Percentiles rank a stretch among this genome's conserved stretches.
These are phyloP conservation scores for Astur gentilis DNA, from an alignment of 2,113 vertebrate genomes.

Conservation along the genomic window DNA sequence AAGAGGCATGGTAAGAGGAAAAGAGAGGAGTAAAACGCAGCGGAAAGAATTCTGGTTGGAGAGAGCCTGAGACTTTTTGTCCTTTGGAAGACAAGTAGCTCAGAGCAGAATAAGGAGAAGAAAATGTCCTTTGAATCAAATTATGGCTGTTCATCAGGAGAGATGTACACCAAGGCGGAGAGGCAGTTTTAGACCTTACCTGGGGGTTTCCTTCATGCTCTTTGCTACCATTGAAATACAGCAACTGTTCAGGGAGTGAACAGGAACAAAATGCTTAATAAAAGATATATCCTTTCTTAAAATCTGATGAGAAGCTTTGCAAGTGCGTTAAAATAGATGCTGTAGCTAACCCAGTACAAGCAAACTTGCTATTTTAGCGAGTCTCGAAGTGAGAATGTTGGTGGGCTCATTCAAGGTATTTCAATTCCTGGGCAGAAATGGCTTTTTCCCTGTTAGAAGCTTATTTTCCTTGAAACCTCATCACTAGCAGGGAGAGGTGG, in stretches of 20 bases:
- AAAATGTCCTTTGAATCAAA: not conserved
- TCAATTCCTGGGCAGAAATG: not conserved
- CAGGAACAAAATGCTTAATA: not conserved
- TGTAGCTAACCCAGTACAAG: not conserved
- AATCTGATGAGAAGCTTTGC: not conserved
- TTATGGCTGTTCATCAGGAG: not conserved
- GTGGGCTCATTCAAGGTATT: not conserved
- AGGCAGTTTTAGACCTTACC: not conserved
- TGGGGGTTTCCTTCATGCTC: not conserved
- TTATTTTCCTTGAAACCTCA: not conserved
- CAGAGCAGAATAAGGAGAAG: not conserved
- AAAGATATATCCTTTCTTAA: not conserved
- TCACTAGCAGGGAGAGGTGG: not conserved
- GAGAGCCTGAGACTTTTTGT: not conserved
- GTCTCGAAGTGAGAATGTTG: no score
- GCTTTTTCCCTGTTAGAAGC: not conserved
- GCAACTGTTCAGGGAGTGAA: not conserved
- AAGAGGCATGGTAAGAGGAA: not conserved
- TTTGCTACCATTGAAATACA: not conserved
- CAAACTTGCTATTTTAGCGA: accelerated
- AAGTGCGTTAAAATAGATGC: not conserved
- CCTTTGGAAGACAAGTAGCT: not conserved
- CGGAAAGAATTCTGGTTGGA: not conserved
- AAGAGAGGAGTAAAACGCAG: not conserved
- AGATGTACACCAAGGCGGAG: accelerated